These are phyloP conservation scores for Nowickia ferox DNA, from an alignment of 2,888 invertebrate species.

Conservation along the genomic window DNA sequence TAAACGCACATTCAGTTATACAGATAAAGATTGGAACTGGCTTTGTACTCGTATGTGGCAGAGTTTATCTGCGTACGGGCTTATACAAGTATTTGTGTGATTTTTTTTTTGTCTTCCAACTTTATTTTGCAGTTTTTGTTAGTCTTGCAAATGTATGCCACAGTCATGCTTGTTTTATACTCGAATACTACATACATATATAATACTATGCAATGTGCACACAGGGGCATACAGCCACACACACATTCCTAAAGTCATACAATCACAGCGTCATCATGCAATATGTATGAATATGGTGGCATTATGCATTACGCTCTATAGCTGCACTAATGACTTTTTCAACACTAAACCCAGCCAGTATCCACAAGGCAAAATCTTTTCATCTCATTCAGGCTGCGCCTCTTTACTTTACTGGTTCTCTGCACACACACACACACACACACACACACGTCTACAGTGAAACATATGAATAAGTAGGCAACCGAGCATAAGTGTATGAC, in stretches of 20 bases:
- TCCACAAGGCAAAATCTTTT: constrained; percentile 62
- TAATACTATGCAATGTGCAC: constrained; percentile 20
- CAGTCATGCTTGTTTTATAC: constrained; percentile 64
- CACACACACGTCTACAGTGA: not conserved
- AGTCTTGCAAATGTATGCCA: constrained; percentile 57
- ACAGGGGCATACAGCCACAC: not conserved
- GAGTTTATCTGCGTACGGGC: constrained; percentile 41
- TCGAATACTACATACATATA: constrained; percentile 51
- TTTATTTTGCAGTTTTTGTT: constrained; percentile 19
- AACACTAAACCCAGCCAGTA: constrained; percentile 60
- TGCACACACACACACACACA: not conserved
- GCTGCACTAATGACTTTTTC: constrained; percentile 72
- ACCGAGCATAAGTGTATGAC: not conserved
- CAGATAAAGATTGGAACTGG: not conserved
- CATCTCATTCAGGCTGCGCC: constrained; percentile 44
- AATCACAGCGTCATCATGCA: constrained; percentile 48
- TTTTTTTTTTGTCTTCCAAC: constrained; percentile 6
- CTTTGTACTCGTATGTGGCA: constrained; percentile 1
- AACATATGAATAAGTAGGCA: not conserved
- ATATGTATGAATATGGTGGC: constrained; percentile 67
- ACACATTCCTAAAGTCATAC: constrained; percentile 11
- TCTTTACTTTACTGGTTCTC: not conserved
- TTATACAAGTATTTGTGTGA: constrained; percentile 28
- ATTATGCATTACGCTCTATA: constrained; percentile 69
- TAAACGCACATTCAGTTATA: not conserved